These are phyloP conservation scores for Tipula unca DNA, from an alignment of 2,888 invertebrate species.

Conservation along the genomic window DNA sequence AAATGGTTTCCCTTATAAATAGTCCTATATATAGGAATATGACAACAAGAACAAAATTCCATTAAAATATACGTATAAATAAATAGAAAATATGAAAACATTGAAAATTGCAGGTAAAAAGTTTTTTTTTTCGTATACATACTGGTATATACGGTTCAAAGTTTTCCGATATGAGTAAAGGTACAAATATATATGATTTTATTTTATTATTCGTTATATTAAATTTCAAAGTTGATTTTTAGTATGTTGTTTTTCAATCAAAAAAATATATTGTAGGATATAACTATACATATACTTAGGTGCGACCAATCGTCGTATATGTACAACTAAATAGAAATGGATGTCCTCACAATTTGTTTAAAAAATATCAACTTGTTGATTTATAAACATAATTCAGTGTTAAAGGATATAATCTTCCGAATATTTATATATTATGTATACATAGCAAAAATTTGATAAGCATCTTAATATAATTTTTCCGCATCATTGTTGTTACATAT, in stretches of 20 bases:
- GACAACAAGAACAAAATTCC: background rate
- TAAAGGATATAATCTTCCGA: background rate
- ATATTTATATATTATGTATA: background rate
- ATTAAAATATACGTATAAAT: background rate
- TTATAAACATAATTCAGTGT: background rate
- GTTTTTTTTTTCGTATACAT: background rate
- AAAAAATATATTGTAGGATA: background rate
- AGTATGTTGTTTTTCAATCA: background rate
- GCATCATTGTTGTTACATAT: background rate
- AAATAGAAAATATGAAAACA: slow-evolving; percentile 1
- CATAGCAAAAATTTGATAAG: background rate
- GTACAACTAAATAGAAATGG: background rate
- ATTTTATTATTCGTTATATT: background rate
- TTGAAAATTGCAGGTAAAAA: background rate
- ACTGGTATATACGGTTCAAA: background rate
- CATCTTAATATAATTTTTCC: background rate
- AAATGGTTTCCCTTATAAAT: background rate
- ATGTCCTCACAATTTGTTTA: background rate
- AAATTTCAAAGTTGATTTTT: background rate
- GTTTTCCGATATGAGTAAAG: background rate
- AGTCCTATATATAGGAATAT: background rate
- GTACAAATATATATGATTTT: background rate
- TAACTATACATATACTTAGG: background rate
- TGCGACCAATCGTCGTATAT: background rate
- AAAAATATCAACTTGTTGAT: background rate